A percentile compares a stretch with the other conserved stretches of the same genome.
Conservation (phyloP, 2,113 vertebrate genomes). For the Mystacornis crossleyi region DNA sequence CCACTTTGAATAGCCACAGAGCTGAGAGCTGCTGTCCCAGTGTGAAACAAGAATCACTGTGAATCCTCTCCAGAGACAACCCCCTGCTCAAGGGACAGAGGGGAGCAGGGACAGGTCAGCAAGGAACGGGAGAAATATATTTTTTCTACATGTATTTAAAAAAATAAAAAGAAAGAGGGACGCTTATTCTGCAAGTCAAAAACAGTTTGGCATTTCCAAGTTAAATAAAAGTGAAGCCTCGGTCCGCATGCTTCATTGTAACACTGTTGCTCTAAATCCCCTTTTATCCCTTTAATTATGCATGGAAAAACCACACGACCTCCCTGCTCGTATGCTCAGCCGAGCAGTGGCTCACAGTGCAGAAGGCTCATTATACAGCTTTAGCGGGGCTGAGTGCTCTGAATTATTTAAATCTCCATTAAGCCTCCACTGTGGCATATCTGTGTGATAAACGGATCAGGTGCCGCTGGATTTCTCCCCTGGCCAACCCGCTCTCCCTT, state of each 20-base stretch:
- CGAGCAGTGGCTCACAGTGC: conserved; percentile 31
- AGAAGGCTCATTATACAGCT: conserved; percentile 82
- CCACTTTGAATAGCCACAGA: background rate
- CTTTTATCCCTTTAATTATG: conserved; percentile 81
- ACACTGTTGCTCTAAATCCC: conserved; percentile 55
- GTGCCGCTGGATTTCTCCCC: conserved; percentile 50
- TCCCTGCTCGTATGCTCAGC: conserved; percentile 49
- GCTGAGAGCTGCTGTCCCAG: background rate
- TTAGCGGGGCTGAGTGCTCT: conserved; percentile 80
- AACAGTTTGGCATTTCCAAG: conserved; percentile 46
- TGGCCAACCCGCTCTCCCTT: background rate
- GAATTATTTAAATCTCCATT: conserved; percentile 91
- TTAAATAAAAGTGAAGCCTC: conserved; percentile 24
- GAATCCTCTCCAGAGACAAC: background rate
- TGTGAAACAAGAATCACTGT: background rate
- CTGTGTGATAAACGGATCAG: conserved; percentile 80
- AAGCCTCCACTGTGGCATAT: conserved; percentile 77
- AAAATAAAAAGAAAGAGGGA: background rate
- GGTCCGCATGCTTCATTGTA: conserved; percentile 66
- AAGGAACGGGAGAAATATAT: background rate
- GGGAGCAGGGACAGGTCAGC: background rate
- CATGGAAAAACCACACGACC: conserved; percentile 78
- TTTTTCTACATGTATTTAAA: too few relatives aligned
- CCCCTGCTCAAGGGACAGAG: background rate
- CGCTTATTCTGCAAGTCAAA: conserved; percentile 40